phyloP scores from a whole-genome alignment of 2,113 vertebrate species.

The Mastomys natalensis region DNA sequence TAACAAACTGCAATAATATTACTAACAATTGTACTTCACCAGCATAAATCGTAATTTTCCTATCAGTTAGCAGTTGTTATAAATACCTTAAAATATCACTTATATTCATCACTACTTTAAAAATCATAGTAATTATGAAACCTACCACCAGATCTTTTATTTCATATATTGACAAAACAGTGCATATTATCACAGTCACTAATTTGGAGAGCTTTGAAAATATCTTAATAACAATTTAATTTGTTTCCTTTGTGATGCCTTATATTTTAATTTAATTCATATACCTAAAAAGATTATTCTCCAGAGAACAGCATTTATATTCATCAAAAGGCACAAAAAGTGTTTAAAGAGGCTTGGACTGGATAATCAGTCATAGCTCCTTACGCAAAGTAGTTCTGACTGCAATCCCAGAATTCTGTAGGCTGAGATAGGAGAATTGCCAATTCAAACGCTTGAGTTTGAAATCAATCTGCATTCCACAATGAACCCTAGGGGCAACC shows the following conservation, averaged over 20 bases:
- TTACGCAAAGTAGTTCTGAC: background rate
- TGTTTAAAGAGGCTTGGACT: background rate
- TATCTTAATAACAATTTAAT: slow-evolving; percentile 8
- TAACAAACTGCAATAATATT: background rate
- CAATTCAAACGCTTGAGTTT: background rate
- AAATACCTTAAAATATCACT: slow-evolving; percentile 9
- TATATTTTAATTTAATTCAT: slow-evolving; percentile 13
- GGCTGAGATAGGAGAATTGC: background rate
- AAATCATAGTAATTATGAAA: background rate
- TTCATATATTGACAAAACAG: background rate
- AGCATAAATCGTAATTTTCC: background rate
- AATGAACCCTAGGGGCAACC: background rate
- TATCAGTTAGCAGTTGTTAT: background rate
- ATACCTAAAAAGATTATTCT: slow-evolving; percentile 18
- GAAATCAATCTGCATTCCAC: background rate
- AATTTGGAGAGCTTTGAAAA: background rate
- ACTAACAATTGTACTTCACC: background rate
- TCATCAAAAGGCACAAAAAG: background rate
- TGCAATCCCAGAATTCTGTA: background rate
- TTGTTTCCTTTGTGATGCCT: background rate
- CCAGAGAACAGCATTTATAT: background rate
- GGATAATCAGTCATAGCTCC: background rate
- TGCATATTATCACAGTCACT: background rate
- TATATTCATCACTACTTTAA: background rate
- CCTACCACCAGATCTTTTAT: background rate